Evolutionary conservation across 2,113 vertebrate species (phyloP).

Genomic region (Chiloscyllium plagiosum): DNA sequence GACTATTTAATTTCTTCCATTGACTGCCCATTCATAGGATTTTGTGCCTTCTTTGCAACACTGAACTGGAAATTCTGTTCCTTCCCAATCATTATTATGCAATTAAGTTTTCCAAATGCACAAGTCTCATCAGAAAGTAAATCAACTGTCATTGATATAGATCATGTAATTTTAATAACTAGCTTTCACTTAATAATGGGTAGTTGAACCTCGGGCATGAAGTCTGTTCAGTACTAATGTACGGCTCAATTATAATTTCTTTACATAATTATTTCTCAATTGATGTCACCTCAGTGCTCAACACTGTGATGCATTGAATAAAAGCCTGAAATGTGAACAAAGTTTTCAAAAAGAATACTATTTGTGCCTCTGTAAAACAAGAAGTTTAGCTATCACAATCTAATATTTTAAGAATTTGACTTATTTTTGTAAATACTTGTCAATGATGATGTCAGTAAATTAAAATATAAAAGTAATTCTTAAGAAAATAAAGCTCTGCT

Average conservation of each 20-base stretch:
- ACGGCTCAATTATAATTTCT: not conserved
- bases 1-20: not conserved
- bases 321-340: not conserved
- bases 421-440: not conserved
- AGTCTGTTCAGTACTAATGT: not conserved
- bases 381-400: not conserved
- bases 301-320: not conserved
- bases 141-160: not conserved
- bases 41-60: not conserved
- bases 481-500: not conserved
- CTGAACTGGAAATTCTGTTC: slow-evolving; percentile 4
- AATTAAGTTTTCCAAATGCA: slow-evolving; percentile 1
- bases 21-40: not conserved
- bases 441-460: not conserved
- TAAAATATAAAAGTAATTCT: not conserved
- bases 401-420: not conserved
- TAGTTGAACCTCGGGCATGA: not conserved
- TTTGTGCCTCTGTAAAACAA: not conserved
- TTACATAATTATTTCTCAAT: slow-evolving; percentile 17
- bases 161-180: not conserved
- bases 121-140: not conserved
- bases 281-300: not conserved
- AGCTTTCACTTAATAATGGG: not conserved
- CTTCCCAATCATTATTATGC: not conserved
- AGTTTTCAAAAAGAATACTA: not conserved